phyloP scores from a whole-genome alignment of 2,888 invertebrate species.

The Melolontha melolontha region DNA sequence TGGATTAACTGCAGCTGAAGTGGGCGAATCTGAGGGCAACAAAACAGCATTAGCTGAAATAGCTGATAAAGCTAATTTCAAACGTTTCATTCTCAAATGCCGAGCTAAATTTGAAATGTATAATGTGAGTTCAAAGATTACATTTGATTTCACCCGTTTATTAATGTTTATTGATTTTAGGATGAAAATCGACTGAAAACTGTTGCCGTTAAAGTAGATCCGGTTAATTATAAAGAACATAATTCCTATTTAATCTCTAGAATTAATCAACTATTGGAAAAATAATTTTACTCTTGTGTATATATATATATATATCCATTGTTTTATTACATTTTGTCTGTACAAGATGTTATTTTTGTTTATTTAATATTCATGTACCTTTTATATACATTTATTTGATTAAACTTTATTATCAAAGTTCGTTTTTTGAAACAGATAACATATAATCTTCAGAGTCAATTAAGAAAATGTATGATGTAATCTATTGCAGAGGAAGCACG shows the following conservation, averaged over 20 bases:
- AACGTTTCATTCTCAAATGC: constrained; percentile 84
- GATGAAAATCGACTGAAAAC: constrained; percentile 86
- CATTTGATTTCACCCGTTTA: constrained; percentile 52
- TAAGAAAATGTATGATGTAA: no score
- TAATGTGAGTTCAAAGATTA: constrained; percentile 74
- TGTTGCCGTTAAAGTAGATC: constrained; percentile 75
- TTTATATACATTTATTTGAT: constrained; percentile 1
- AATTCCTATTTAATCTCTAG: constrained; percentile 74
- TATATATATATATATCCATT: no score
- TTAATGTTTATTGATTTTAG: constrained; percentile 66
- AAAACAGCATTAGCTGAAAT: constrained; percentile 74
- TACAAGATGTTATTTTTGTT: not conserved
- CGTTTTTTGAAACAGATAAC: not conserved
- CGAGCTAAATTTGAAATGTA: constrained; percentile 91
- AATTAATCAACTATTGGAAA: constrained; percentile 47
- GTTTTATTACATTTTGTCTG: constrained; percentile 8
- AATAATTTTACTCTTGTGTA: constrained; percentile 13
- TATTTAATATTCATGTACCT: not conserved
- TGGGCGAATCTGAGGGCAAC: constrained; percentile 81
- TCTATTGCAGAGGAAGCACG: no score
- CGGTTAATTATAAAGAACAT: constrained; percentile 82
- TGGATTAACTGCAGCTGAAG: constrained; percentile 76
- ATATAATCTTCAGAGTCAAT: no score
- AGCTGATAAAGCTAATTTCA: constrained; percentile 83
- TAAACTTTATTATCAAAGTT: not conserved